Base-by-base conservation (phyloP, 2,797 vertebrate genomes). In the Pteronotus mesoamericanus region DNA sequence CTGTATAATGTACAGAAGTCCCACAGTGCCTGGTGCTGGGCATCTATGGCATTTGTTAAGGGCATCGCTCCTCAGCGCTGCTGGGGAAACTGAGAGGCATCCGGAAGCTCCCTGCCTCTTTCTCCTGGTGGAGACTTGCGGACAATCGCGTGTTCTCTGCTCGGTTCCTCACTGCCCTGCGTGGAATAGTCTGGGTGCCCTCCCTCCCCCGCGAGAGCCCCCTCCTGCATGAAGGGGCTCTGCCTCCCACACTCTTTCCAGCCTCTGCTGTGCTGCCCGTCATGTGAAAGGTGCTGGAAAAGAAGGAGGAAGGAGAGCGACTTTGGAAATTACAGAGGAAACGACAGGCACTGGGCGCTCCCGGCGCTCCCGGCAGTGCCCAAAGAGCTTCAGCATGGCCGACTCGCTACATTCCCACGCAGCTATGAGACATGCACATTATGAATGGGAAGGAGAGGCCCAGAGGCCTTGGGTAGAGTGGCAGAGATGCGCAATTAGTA, bases 131-230 rank as follows among this genome's bases (percentile, higher is more conserved):
- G 5, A 85, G 61, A 66, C 48, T 32, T 34, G 37, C 9, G 55
- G 61, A n/a, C 55, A 53, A 21, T 26, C n/a, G 66, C 0, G 0
- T 16, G 68, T 26, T 69, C 71, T 37, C 21, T 22, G 22, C 42
- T 29, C n/a, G 2, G 42, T 22, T 74, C 64, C 32, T 34, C 24
- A 24, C 0, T 12, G 10, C 10, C 21, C 22, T 57, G 53, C 39
- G 19, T 0, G 22, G n/a, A 51, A 39, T 8, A 7, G 18, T 10
- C 21, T 34, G 14, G 14, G 18, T 5, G 8, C 18, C 12, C 39
- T 6, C 2, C 29, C 48, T 14, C 39, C 22, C 3, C 2, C 0
- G 22, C 42, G 3, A 29, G 6, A 9, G 37, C 0, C 0, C 9
- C 44, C 75, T 71, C 22, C 42, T 32, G 59, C 44, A 29, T 75